Percentiles rank a stretch among this genome's conserved stretches.
phyloP scores from a whole-genome alignment of 1,140 invertebrate genomes.

The Bombus haemorrhoidalis region DNA sequence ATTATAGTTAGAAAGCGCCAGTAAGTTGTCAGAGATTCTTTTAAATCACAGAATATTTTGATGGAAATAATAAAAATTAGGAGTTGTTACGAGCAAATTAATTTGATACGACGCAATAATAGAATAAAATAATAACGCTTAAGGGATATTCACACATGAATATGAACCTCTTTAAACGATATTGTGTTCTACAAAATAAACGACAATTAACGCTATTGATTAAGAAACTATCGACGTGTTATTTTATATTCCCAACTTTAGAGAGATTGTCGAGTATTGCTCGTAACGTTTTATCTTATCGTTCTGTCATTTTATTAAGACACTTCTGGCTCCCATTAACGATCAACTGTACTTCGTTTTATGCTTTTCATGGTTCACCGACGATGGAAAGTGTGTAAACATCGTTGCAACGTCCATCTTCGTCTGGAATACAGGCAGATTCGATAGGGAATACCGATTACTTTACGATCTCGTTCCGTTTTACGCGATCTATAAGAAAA shows the following conservation, averaged over 20 bases:
- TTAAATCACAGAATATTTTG: background rate
- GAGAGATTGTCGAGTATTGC: no score
- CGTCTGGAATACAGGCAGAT: background rate
- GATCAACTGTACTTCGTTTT: background rate
- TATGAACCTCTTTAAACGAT: no score
- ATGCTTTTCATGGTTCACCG: background rate
- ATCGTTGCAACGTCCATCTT: background rate
- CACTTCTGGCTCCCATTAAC: no score
- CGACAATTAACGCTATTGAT: no score
- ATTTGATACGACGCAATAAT: no score
- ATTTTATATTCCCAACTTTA: no score
- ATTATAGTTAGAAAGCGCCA: background rate
- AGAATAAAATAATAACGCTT: background rate
- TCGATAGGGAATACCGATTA: background rate
- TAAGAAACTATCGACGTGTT: no score
- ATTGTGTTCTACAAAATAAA: no score
- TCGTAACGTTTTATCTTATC: no score
- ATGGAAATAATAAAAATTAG: background rate
- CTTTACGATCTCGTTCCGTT: slow-evolving; percentile 10
- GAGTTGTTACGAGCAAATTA: background rate
- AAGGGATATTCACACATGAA: no score
- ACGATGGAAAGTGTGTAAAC: background rate
- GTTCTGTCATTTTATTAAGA: no score
- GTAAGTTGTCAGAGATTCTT: background rate
- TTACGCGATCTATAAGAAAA: background rate